Evolutionary conservation across 2,797 vertebrate genomes (phyloP).

Genomic region (Takifugu rubripes): DNA sequence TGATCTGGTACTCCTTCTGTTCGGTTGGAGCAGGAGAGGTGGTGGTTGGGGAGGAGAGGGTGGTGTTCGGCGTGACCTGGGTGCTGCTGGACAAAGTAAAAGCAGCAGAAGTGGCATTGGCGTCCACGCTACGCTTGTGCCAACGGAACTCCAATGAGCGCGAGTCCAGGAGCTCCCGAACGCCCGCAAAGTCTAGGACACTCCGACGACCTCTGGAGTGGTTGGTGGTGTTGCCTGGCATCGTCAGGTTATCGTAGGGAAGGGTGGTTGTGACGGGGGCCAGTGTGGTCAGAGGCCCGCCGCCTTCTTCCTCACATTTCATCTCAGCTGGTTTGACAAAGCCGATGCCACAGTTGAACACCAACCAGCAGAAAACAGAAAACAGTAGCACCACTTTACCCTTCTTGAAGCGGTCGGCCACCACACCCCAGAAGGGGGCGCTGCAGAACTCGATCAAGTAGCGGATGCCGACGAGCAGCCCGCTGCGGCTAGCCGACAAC

Average conservation of each 20-base stretch:
- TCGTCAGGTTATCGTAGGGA: conserved; percentile 59
- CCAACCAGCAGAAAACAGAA: conserved; percentile 92
- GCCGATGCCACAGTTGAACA: conserved; percentile 93
- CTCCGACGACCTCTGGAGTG: conserved; percentile 28
- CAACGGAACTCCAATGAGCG: neutral
- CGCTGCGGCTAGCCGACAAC: conserved; percentile 89
- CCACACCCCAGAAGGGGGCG: conserved; percentile 96
- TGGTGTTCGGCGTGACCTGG: neutral
- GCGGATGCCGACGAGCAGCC: conserved; percentile 91
- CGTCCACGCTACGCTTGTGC: conserved; percentile 27
- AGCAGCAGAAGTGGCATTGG: conserved; percentile 7
- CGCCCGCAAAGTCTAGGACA: fast-evolving
- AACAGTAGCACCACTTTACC: conserved; percentile 92
- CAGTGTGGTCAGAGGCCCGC: neutral
- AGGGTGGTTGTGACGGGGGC: neutral
- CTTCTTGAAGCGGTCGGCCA: conserved; percentile 93
- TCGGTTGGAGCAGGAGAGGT: conserved; percentile 30
- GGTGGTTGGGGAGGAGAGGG: neutral
- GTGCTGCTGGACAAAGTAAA: neutral
- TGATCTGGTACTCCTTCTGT: conserved; percentile 54
- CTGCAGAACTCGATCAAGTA: conserved; percentile 99
- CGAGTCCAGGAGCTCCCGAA: neutral
- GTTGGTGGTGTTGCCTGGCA: conserved; percentile 28
- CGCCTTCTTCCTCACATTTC: conserved; percentile 75
- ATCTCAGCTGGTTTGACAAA: conserved; percentile 89